A percentile compares a stretch with the other conserved stretches of the same genome.
These are phyloP conservation scores for Callitettix versicolor DNA, from an alignment of 1,140 invertebrate species.

Conservation along the genomic window DNA sequence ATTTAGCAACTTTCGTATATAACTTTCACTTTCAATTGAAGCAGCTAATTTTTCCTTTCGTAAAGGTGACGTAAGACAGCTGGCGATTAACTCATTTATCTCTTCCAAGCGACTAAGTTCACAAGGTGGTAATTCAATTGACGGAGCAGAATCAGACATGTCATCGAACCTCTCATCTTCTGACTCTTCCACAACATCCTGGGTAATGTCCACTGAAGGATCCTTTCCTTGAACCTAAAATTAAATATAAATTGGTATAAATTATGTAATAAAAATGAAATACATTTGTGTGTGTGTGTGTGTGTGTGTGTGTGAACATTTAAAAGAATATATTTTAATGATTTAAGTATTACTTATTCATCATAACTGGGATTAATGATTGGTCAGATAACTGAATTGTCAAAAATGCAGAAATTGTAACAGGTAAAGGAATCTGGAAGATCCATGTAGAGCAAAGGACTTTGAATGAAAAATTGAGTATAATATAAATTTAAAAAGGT, in stretches of 20 bases:
- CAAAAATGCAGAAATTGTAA: too few relatives aligned
- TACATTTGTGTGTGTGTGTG: too few relatives aligned
- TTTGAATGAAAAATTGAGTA: too few relatives aligned
- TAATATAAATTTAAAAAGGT: too few relatives aligned
- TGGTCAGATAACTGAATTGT: too few relatives aligned
- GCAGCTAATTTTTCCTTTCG: constrained; percentile 89
- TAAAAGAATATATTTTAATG: too few relatives aligned
- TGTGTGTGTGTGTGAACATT: too few relatives aligned
- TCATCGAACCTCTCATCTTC: constrained; percentile 97
- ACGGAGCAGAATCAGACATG: constrained; percentile 81
- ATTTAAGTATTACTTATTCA: too few relatives aligned
- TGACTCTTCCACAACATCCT: constrained; percentile 94
- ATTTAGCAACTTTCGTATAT: constrained; percentile 91
- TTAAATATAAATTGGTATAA: constrained; percentile 43
- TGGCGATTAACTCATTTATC: constrained; percentile 81
- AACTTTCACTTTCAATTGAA: constrained; percentile 89
- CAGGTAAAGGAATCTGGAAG: too few relatives aligned
- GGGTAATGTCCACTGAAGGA: constrained; percentile 93
- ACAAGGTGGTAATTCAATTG: constrained; percentile 88
- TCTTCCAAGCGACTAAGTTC: constrained; percentile 87
- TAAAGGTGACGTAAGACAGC: constrained; percentile 68
- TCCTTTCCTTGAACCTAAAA: constrained; percentile 93
- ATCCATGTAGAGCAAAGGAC: too few relatives aligned
- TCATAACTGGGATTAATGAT: too few relatives aligned
- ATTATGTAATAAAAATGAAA: constrained; percentile 15